A percentile compares a stretch with the other conserved stretches of the same genome.
Evolutionary conservation across 2,113 vertebrate species (phyloP).

Genomic region (Uropsilus gracilis): DNA sequence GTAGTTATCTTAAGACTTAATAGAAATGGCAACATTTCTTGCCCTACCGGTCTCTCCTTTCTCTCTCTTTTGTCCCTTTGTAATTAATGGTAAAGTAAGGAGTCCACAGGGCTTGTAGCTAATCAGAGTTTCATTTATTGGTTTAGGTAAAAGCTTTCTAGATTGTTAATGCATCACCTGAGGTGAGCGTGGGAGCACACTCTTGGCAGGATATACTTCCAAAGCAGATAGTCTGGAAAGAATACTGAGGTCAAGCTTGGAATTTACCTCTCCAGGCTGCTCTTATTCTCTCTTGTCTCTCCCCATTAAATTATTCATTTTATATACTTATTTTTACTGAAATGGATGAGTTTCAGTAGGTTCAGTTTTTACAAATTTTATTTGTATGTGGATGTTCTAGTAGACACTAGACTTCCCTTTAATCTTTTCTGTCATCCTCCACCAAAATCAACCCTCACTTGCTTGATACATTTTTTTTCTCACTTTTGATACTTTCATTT

Average conservation of each 20-base stretch:
- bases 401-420: not conserved
- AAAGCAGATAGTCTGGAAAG: slow-evolving; percentile 71
- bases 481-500: slow-evolving; percentile 61
- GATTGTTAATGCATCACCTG: slow-evolving; percentile 76
- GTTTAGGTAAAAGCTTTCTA: slow-evolving; percentile 79
- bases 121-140: slow-evolving; percentile 80
- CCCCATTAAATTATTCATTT: slow-evolving; percentile 69
- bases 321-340: slow-evolving; percentile 51
- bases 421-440: not conserved
- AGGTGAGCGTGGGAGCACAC: slow-evolving; percentile 75
- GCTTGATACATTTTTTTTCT: slow-evolving; percentile 50
- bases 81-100: slow-evolving; percentile 79
- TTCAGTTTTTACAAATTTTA: not conserved
- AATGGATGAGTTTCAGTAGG: not conserved
- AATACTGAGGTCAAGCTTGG: slow-evolving; percentile 56
- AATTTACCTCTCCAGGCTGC: slow-evolving; percentile 58
- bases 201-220: slow-evolving; percentile 74
- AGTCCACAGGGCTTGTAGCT: slow-evolving; percentile 75
- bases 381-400: slow-evolving; percentile 25
- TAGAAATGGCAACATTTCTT: slow-evolving; percentile 16
- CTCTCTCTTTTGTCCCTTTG: slow-evolving; percentile 74
- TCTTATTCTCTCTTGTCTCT: slow-evolving; percentile 27
- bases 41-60: slow-evolving; percentile 41
- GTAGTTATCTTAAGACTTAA: slow-evolving; percentile 60
- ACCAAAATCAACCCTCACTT: not conserved